phyloP scores from a whole-genome alignment of 2,797 vertebrate species.

The Characodon lateralis region DNA sequence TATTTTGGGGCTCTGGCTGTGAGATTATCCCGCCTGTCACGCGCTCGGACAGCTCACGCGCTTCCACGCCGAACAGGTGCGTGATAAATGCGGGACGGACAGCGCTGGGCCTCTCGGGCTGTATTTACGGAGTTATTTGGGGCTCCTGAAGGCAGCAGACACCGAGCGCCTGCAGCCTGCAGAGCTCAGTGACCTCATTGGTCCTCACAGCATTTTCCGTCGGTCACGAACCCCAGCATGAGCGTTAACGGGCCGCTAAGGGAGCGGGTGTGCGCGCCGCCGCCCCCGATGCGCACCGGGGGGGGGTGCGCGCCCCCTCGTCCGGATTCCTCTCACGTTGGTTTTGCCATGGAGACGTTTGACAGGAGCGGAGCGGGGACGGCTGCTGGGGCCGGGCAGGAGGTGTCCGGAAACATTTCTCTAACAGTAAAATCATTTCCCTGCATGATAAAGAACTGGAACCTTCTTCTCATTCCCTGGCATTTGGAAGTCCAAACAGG shows the following conservation, averaged over 20 bases:
- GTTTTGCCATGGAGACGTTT: slow-evolving; percentile 77
- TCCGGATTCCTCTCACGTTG: slow-evolving; percentile 73
- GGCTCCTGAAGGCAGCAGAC: slow-evolving; percentile 7
- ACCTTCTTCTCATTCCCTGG: background rate
- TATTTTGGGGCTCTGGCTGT: background rate
- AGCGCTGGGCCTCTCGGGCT: background rate
- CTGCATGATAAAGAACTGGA: too few species aligned
- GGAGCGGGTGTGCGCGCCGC: background rate
- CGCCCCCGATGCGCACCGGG: slow-evolving; percentile 8
- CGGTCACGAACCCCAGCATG: background rate
- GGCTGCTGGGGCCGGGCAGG: too few species aligned
- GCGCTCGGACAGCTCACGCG: slow-evolving; percentile 20
- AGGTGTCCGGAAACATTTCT: too few species aligned
- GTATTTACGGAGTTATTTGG: slow-evolving; percentile 25
- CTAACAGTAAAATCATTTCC: too few species aligned
- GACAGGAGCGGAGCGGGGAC: slow-evolving; percentile 41
- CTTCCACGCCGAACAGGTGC: slow-evolving; percentile 62
- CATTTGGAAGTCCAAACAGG: background rate
- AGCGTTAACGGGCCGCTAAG: background rate
- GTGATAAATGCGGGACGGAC: slow-evolving; percentile 9
- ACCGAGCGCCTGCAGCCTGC: background rate
- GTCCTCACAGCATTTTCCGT: background rate
- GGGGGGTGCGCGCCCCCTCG: slow-evolving; percentile 38
- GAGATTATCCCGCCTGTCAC: slow-evolving; percentile 20
- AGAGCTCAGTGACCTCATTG: background rate